These are phyloP conservation scores for Margarornis squamiger DNA, from an alignment of 2,797 vertebrate species.

Conservation along the genomic window DNA sequence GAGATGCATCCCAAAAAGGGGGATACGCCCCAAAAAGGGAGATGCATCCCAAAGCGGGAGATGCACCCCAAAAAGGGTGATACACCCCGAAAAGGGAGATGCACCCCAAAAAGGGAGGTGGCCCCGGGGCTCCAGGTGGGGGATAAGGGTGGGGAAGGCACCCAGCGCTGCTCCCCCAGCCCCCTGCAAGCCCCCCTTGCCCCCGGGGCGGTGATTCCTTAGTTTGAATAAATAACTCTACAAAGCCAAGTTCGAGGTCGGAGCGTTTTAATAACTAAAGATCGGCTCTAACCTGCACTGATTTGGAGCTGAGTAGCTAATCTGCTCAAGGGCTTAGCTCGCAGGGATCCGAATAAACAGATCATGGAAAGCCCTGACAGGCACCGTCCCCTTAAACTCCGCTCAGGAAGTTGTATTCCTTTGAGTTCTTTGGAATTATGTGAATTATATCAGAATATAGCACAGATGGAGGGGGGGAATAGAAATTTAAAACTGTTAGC, in stretches of 20 bases:
- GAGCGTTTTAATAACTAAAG: background rate
- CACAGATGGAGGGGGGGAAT: fast-evolving
- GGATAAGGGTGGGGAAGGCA: background rate
- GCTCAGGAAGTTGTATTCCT: conserved; percentile 17
- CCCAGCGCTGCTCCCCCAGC: background rate
- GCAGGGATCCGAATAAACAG: conserved; percentile 11
- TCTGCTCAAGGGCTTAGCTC: conserved; percentile 18
- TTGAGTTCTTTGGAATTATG: background rate
- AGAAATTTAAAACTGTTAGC: background rate
- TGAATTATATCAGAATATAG: background rate
- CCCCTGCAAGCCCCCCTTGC: background rate
- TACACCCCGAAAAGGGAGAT: background rate
- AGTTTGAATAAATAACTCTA: background rate
- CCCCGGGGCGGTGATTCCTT: background rate
- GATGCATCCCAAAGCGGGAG: no score
- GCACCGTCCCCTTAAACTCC: background rate
- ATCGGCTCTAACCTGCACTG: background rate
- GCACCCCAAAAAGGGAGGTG: no score
- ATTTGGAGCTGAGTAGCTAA: conserved; percentile 22
- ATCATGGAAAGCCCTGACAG: background rate
- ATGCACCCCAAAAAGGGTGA: background rate
- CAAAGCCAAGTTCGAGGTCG: background rate
- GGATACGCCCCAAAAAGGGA: no score
- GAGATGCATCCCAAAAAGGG: background rate
- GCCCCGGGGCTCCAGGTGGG: background rate